Evolutionary conservation across 2,113 vertebrate species (phyloP).

Genomic region (Trichomycterus rosablanca): DNA sequence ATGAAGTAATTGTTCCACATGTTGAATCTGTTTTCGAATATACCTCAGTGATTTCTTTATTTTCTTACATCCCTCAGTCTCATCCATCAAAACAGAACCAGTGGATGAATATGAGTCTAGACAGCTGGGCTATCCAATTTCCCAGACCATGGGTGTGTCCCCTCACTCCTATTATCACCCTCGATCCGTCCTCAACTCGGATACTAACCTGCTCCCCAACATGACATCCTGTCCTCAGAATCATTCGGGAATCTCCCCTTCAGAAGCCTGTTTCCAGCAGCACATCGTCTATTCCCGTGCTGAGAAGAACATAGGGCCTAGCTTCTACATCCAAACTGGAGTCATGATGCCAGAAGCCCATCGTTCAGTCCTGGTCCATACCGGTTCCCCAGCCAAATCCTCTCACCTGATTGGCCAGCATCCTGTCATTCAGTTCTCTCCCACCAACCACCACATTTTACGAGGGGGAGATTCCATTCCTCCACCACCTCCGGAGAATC

Average conservation of each 20-base stretch:
- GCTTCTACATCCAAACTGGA: conserved; percentile 77
- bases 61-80: conserved; percentile 66
- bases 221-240: conserved; percentile 87
- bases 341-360: conserved; percentile 77
- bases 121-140: conserved; percentile 77
- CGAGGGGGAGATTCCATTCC: conserved; percentile 72
- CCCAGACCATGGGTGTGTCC: conserved; percentile 78
- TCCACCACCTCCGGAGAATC: conserved; percentile 74
- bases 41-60: no score
- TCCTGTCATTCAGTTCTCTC: conserved; percentile 89
- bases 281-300: conserved; percentile 85
- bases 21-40: no score
- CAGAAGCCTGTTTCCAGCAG: conserved; percentile 80
- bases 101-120: conserved; percentile 85
- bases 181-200: conserved; percentile 71
- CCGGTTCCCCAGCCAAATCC: conserved; percentile 75
- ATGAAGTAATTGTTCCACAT: no score
- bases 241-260: conserved; percentile 74
- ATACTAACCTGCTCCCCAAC: conserved; percentile 77
- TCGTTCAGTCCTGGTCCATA: conserved; percentile 88
- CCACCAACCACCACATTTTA: conserved; percentile 78
- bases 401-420: conserved; percentile 57
- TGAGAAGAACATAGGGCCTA: conserved; percentile 75
- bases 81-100: conserved; percentile 95
- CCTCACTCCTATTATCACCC: conserved; percentile 84